Conservation (phyloP, 2,113 vertebrate genomes). For the Neolamprologus fasciatus region DNA sequence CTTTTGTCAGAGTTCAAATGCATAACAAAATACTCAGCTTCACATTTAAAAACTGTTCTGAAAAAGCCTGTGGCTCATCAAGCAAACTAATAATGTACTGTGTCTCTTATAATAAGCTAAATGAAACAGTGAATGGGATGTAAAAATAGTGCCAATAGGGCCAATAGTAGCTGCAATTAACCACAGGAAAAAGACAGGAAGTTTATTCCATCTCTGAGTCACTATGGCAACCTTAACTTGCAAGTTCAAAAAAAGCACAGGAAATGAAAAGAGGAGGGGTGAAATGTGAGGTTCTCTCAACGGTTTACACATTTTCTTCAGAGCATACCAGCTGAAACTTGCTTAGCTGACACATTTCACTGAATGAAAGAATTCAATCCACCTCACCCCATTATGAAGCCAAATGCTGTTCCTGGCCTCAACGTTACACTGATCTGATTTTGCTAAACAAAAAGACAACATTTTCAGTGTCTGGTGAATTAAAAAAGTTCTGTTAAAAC, state of each 20-base stretch:
- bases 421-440: background rate
- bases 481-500: background rate
- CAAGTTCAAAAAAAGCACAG: slow-evolving; percentile 23
- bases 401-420: background rate
- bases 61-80: background rate
- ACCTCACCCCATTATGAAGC: background rate
- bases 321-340: background rate
- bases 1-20: background rate
- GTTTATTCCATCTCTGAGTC: slow-evolving; percentile 42
- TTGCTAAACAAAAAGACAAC: background rate
- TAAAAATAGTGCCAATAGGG: background rate
- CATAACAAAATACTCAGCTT: background rate
- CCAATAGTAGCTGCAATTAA: slow-evolving; percentile 15
- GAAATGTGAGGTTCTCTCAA: slow-evolving; percentile 10
- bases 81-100: background rate
- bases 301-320: slow-evolving; percentile 20
- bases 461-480: background rate
- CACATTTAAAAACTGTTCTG: background rate
- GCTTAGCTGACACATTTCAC: slow-evolving; percentile 2
- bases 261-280: slow-evolving; percentile 59
- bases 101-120: background rate
- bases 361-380: background rate
- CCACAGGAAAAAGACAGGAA: slow-evolving; percentile 52
- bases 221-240: slow-evolving; percentile 51
- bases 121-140: background rate